phyloP scores from a whole-genome alignment of 2,113 vertebrate genomes.

The Gorilla gorilla region DNA sequence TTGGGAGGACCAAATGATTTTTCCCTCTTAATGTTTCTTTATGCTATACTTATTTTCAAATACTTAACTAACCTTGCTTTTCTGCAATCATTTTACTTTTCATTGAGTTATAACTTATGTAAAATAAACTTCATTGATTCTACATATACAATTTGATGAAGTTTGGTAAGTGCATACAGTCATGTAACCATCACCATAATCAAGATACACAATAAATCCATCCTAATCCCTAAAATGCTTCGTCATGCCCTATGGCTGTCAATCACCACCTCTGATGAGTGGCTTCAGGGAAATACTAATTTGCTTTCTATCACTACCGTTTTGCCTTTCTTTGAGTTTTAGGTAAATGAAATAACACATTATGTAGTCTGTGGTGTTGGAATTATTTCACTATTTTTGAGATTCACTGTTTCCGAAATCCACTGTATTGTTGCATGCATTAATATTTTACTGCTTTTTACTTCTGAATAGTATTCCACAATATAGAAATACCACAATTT shows the following conservation, averaged over 20 bases:
- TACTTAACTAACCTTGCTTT: not conserved
- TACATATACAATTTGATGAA: not conserved
- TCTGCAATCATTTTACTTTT: not conserved
- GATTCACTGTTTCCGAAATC: not conserved
- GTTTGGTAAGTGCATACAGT: not conserved
- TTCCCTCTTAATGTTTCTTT: not conserved
- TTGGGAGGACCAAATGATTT: not conserved
- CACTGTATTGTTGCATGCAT: not conserved
- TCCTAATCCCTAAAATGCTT: not conserved
- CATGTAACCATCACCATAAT: not conserved
- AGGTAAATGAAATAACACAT: not conserved
- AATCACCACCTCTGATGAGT: not conserved
- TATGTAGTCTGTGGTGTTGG: not conserved
- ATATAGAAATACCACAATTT: not conserved
- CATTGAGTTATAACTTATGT: not conserved
- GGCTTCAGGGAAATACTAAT: not conserved
- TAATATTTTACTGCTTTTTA: not conserved
- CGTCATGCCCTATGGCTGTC: not conserved
- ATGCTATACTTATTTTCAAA: not conserved
- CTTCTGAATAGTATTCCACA: not conserved
- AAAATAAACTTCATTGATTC: not conserved
- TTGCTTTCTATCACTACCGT: not conserved
- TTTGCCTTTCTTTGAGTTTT: not conserved
- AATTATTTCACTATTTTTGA: not conserved
- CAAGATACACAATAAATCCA: not conserved